A percentile compares a stretch with the other conserved stretches of the same genome.
phyloP scores from a whole-genome alignment of 2,113 vertebrate genomes.

The Lynx canadensis region DNA sequence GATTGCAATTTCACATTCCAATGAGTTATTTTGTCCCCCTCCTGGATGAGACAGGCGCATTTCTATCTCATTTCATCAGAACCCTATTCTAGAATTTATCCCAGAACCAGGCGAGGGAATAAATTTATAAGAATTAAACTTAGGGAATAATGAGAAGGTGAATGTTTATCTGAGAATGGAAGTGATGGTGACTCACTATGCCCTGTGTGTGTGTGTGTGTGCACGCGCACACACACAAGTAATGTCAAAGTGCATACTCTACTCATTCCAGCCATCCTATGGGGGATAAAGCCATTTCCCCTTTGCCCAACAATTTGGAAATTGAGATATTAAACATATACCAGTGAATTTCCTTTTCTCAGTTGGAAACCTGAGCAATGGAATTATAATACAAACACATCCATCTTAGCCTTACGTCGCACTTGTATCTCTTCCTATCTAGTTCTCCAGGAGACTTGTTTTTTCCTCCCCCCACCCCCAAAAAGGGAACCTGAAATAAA shows the following conservation, averaged over 20 bases:
- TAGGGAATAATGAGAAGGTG: neutral
- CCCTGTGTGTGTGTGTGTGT: accelerated
- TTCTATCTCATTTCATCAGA: neutral
- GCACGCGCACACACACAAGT: neutral
- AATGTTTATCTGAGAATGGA: neutral
- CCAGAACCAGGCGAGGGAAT: neutral
- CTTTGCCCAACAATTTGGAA: neutral
- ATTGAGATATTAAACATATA: slow-evolving; percentile 17
- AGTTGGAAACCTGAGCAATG: neutral
- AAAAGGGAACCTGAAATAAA: slow-evolving; percentile 3
- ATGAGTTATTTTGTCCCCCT: neutral
- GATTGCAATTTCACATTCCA: neutral
- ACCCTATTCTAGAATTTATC: neutral
- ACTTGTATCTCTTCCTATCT: neutral
- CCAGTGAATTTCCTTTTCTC: neutral
- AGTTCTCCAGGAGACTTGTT: neutral
- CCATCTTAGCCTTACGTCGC: neutral
- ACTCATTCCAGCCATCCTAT: neutral
- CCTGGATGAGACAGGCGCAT: neutral
- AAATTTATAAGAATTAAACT: neutral
- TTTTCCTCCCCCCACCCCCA: no score
- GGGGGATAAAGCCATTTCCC: neutral
- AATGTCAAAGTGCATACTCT: neutral
- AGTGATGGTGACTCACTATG: neutral
- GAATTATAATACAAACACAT: neutral